These are phyloP conservation scores for Drosophila serrata DNA, from an alignment of 1,140 invertebrate species.

Conservation along the genomic window DNA sequence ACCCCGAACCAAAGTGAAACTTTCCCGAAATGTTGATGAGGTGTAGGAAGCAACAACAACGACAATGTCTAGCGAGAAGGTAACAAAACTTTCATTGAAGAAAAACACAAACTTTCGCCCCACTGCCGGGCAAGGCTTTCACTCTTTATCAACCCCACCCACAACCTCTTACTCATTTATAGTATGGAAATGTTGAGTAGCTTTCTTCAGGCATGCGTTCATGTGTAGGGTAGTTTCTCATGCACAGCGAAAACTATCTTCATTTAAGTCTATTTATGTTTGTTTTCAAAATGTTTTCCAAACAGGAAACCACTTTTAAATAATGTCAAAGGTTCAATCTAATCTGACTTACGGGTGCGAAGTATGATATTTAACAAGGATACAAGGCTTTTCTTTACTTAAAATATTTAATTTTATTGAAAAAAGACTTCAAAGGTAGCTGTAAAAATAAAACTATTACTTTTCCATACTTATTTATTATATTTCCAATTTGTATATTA, in stretches of 20 bases:
- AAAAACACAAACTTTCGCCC: conserved; percentile 68
- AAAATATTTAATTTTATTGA: neutral
- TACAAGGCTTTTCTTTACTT: neutral
- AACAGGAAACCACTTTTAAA: neutral
- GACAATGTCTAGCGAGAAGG: conserved; percentile 51
- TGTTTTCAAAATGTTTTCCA: neutral
- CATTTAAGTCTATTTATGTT: too few relatives aligned
- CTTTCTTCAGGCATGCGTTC: conserved; percentile 34
- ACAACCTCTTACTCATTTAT: conserved; percentile 43
- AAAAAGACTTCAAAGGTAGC: neutral
- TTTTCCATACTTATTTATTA: neutral
- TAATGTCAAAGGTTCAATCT: neutral
- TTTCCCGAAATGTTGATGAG: conserved; percentile 64
- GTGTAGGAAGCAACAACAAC: conserved; percentile 41
- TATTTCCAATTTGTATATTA: too few relatives aligned
- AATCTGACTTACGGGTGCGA: too few relatives aligned
- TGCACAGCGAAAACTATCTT: conserved; percentile 1
- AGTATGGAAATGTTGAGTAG: conserved; percentile 50
- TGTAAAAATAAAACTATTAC: neutral
- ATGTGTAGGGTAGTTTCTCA: neutral
- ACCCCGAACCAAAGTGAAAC: conserved; percentile 28
- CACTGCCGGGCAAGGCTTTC: conserved; percentile 34
- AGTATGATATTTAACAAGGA: neutral
- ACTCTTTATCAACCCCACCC: conserved; percentile 28
- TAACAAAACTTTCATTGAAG: conserved; percentile 68